phyloP scores from a whole-genome alignment of 2,797 vertebrate species.

The Atherinosoma microstoma region DNA sequence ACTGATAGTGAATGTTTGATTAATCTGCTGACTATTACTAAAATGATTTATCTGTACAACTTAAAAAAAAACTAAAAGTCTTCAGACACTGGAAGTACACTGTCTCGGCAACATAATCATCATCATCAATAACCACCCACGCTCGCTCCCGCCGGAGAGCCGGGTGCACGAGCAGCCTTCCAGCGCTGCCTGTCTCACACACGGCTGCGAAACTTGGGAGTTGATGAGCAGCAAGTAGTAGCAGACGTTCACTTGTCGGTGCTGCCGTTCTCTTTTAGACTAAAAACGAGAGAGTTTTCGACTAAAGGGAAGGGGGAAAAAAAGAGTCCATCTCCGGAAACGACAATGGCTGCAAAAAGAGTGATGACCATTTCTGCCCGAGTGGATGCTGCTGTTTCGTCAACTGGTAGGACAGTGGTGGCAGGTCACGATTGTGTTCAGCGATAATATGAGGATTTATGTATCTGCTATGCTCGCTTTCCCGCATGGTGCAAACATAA shows the following conservation, averaged over 20 bases:
- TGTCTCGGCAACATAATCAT: background rate
- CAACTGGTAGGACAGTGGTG: conserved; percentile 88
- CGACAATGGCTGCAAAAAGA: conserved; percentile 84
- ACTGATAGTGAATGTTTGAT: background rate
- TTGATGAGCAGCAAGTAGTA: conserved; percentile 53
- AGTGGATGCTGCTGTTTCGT: conserved; percentile 87
- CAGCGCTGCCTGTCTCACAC: conserved; percentile 6
- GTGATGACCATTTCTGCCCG: conserved; percentile 88
- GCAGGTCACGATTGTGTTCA: conserved; percentile 48
- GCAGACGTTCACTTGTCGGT: background rate
- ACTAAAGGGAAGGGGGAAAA: background rate
- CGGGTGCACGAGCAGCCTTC: conserved; percentile 32
- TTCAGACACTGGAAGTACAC: background rate
- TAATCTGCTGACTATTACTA: background rate
- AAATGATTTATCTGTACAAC: background rate
- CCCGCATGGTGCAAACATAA: background rate
- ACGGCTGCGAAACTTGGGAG: conserved; percentile 53
- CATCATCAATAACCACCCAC: background rate
- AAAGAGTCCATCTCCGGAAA: background rate
- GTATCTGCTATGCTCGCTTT: background rate
- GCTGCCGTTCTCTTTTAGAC: background rate
- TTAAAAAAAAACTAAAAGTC: no score
- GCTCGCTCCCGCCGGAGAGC: conserved; percentile 45
- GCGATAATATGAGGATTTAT: background rate
- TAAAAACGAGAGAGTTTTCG: background rate